Evolutionary conservation across 2,797 vertebrate genomes (phyloP).

Genomic region (Myripristis jacobus): DNA sequence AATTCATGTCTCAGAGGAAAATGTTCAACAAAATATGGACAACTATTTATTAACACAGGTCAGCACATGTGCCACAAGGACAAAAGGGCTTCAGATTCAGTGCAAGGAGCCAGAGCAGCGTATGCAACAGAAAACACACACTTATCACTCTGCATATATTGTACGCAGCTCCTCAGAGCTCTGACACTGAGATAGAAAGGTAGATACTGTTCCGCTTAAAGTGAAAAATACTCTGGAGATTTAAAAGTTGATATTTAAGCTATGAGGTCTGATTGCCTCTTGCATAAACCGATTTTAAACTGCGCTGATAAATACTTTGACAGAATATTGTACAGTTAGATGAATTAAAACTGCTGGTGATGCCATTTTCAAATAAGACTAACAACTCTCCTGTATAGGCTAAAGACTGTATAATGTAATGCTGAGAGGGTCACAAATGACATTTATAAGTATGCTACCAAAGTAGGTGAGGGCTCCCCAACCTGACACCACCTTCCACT

Average conservation of each 20-base stretch:
- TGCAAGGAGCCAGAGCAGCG: not conserved
- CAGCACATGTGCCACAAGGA: not conserved
- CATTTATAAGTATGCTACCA: too few species aligned
- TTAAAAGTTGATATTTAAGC: too few species aligned
- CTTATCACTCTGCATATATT: not conserved
- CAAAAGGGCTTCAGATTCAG: not conserved
- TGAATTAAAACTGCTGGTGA: not conserved
- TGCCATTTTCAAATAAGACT: not conserved
- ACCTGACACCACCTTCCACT: slow-evolving; percentile 26
- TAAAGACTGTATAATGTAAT: too few species aligned
- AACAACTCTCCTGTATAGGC: not conserved
- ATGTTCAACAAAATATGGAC: too few species aligned
- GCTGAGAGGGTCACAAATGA: too few species aligned
- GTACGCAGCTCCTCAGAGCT: not conserved
- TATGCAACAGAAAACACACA: not conserved
- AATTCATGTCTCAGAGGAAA: too few species aligned
- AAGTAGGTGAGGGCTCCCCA: slow-evolving; percentile 27
- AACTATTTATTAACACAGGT: not conserved
- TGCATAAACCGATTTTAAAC: not conserved
- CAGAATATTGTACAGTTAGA: too few species aligned
- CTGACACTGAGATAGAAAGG: not conserved
- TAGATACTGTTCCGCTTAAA: not conserved
- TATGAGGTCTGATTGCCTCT: not conserved
- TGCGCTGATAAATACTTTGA: too few species aligned
- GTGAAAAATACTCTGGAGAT: not conserved